Conservation (phyloP, 2,113 vertebrate genomes). For the Solenodon paradoxus region DNA sequence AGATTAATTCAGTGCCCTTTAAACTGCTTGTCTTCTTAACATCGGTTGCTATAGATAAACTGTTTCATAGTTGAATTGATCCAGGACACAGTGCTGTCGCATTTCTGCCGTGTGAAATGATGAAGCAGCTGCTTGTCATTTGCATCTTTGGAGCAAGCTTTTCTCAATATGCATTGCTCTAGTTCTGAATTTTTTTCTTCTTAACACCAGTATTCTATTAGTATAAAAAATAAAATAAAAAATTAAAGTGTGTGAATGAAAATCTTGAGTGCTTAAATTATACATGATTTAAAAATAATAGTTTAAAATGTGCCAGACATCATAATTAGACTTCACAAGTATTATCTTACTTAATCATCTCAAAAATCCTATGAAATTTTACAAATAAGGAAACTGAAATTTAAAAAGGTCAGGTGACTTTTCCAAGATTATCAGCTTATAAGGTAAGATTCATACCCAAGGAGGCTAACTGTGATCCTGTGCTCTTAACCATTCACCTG, state of each 20-base stretch:
- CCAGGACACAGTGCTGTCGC: not conserved
- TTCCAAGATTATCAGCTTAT: not conserved
- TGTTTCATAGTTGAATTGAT: not conserved
- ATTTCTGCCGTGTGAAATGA: not conserved
- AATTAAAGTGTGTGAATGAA: not conserved
- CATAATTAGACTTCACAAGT: not conserved
- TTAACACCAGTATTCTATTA: not conserved
- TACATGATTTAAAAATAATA: not conserved
- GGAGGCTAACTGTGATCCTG: not conserved
- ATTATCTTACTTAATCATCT: not conserved
- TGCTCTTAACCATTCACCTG: not conserved
- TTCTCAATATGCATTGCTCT: not conserved
- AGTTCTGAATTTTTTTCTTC: not conserved
- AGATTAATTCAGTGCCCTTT: not conserved
- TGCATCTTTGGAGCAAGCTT: not conserved
- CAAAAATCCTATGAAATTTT: conserved; percentile 30
- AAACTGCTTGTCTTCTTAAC: not conserved
- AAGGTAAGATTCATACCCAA: not conserved
- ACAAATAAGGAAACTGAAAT: not conserved
- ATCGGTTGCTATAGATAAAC: not conserved
- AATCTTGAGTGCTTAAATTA: conserved; percentile 27
- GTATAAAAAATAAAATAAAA: not conserved
- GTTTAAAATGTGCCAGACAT: not conserved
- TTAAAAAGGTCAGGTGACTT: not conserved
- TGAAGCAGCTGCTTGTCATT: not conserved